Evolutionary conservation across 1,140 invertebrate genomes (phyloP).

Genomic region (Drosophila funebris): DNA sequence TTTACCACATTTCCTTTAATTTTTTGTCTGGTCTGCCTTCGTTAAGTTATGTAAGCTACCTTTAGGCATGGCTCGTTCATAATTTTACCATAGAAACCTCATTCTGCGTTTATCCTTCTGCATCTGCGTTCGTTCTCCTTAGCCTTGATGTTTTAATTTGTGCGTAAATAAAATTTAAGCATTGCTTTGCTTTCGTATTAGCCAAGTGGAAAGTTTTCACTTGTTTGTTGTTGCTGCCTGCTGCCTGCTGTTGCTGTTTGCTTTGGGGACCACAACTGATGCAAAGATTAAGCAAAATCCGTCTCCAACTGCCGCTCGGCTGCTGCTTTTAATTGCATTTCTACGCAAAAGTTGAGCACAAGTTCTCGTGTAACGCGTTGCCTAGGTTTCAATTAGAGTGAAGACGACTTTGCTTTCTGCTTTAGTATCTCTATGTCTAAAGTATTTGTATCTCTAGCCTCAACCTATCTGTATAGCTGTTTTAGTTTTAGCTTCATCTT

Average conservation of each 20-base stretch:
- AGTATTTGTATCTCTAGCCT: too few relatives aligned
- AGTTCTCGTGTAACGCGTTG: conserved; percentile 53
- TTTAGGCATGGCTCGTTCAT: conserved; percentile 49
- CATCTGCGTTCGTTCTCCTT: conserved; percentile 2
- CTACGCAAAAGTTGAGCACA: conserved; percentile 73
- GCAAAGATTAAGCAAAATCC: conserved; percentile 77
- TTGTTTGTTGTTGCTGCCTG: conserved; percentile 23
- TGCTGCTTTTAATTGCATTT: conserved; percentile 79
- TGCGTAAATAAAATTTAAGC: conserved; percentile 76
- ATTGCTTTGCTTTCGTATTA: conserved; percentile 74
- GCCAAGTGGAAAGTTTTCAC: conserved; percentile 59
- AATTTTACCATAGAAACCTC: conserved; percentile 61
- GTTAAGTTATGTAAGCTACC: conserved; percentile 71
- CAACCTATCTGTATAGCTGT: conserved; percentile 12
- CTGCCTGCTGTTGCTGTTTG: conserved; percentile 24
- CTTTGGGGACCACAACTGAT: conserved; percentile 75
- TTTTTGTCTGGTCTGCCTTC: background rate
- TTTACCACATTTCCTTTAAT: too few relatives aligned
- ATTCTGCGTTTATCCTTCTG: background rate
- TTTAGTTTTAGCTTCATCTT: background rate
- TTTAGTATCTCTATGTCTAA: conserved; percentile 1
- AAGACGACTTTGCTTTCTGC: background rate
- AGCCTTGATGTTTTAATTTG: conserved; percentile 74
- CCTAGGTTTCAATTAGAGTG: conserved; percentile 74
- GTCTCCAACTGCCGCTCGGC: conserved; percentile 74